Evolutionary conservation across 2,113 vertebrate species (phyloP).

Genomic region (Dicaeum eximium): DNA sequence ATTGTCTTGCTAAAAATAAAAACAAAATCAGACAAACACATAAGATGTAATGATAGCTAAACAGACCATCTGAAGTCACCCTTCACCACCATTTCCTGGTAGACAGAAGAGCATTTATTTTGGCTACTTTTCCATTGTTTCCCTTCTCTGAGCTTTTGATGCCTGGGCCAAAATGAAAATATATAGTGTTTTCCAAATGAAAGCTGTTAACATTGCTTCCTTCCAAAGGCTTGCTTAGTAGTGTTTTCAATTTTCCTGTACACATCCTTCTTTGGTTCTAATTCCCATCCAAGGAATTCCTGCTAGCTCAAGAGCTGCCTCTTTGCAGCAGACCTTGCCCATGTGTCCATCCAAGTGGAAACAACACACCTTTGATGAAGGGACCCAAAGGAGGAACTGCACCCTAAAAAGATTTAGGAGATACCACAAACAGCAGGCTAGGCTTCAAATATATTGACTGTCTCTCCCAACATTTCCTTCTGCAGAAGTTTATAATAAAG

Average conservation of each 20-base stretch:
- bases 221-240: neutral
- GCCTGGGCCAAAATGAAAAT: neutral
- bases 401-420: neutral
- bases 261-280: neutral
- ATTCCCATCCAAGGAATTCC: neutral
- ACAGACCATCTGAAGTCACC: neutral
- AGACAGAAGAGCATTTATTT: slow-evolving; percentile 17
- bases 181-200: slow-evolving; percentile 1
- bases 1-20: neutral
- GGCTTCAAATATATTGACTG: neutral
- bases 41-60: neutral
- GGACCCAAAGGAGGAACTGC: neutral
- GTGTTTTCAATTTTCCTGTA: slow-evolving; percentile 18
- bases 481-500: slow-evolving; percentile 1
- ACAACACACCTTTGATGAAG: neutral
- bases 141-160: neutral
- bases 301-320: neutral
- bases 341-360: neutral
- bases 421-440: neutral
- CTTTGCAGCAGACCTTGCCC: neutral
- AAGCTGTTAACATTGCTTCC: neutral
- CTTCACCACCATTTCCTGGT: neutral
- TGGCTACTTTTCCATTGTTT: neutral
- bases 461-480: neutral
- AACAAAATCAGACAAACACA: neutral